Evolutionary conservation across 2,113 vertebrate species (phyloP), one percentile per base, ranked within the genome.

Genomic region (Protomyctophum bolini): DNA sequence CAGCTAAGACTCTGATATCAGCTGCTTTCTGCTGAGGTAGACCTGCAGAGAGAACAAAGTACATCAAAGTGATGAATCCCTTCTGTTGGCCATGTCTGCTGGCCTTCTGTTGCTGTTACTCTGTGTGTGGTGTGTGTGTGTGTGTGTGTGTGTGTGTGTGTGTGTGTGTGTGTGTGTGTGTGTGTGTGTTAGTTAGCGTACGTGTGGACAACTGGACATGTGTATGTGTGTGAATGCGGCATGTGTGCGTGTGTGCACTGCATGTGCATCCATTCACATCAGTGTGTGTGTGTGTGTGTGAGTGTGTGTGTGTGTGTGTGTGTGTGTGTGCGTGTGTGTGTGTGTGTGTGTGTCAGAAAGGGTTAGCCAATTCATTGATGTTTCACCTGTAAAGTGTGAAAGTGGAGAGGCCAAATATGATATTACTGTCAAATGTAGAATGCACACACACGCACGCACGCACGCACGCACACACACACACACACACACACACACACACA

Each of bases 71-170:
- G 78, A 87, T 80, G 68, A 72, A 72, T 81, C 82, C 83, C 78
- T 81, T 76, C 82, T 82, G 75, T 73, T 64, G 61, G 52, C 63
- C 57, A 28, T 52, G 77, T 86, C 86, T 86, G 86, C 72, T 82
- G 76, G 77, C 76, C 86, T 79, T 82, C 77, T 89, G 79, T 63
- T 15, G 72, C n/a, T 7, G 75, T 68, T 71, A 8, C 52, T 72
- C 33, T 41, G 3, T 41, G 33, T 41, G 62, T 59, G 63, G 56
- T 54, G 6, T 21, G 48, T 7, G 1, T 0, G 3, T 33, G 15
- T 55, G 57, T 62, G 67, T 51, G 48, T 21, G 21, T 21, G 21
- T 21, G 21, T 21, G 21, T 21, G 21, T 21, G 21, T 21, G 48
- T 6, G 49, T 8, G 10, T 12, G 12, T 10, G 8, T 8, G 10